Evolutionary conservation across 2,888 invertebrate species (phyloP), one percentile per base, ranked within the genome.

Genomic region (Orthonevra nobilis): DNA sequence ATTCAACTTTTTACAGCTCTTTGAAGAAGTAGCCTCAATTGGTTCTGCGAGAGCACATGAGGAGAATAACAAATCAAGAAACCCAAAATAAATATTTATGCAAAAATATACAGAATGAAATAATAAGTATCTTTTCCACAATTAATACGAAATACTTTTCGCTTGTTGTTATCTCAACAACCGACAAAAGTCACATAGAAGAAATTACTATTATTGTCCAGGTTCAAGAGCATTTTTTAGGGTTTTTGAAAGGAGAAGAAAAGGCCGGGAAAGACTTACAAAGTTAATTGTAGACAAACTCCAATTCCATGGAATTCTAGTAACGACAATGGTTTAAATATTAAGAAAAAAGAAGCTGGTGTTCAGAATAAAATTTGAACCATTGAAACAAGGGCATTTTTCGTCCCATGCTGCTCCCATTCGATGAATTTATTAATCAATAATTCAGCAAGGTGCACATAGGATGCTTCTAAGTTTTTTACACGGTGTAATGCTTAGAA

Each of bases 221-320:
- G 38, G 44, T 61, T 28, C 20, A 42, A 42, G 60, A 66, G 23
- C 30, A 30, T 44, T 66, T 66, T 30, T 15, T 66, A 38, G 64
- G 60, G 15, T 72, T 72, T 46, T 46, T 63, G 30, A 28, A 26
- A 58, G 14, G 36, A 10, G 44, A 38, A 58, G 63, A 46, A 7
- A 50, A 32, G 10, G 50, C 73, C 4, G 73, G 56, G 10, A 23
- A 52, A 42, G 52, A 2, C 17, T 73, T 12, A 66, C 34, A 9
- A 44, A 61, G 20, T 44, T 54, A 12, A 38, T 61, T 50, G 52
- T 70, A 44, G n/a, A 28, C 42, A 30, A 70, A 61, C 50, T 70
- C 23, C 7, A 46, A 9, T 14, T 36, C 10, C 15, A 23, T 26
- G 28, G 28, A 2, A 46, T 69, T 58, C 50, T 28, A 23, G 38